Evolutionary conservation across 2,113 vertebrate species (phyloP).

Genomic region (Procavia capensis): DNA sequence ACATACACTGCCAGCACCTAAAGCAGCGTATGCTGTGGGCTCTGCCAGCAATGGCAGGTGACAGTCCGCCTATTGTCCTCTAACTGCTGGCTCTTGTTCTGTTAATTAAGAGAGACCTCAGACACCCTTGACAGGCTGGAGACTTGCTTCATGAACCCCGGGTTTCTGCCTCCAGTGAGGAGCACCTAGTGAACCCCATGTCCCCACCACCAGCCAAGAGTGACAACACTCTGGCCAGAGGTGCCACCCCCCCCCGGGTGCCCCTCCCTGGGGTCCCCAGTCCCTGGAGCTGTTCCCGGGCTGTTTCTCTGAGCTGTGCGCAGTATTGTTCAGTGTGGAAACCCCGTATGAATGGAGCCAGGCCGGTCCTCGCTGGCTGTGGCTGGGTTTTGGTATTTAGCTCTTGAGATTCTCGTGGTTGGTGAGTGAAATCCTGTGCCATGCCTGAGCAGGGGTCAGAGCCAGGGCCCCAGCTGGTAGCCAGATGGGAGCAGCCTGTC

Average conservation of each 20-base stretch:
- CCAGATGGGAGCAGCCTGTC: neutral
- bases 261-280: neutral
- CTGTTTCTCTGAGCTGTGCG: neutral
- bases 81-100: neutral
- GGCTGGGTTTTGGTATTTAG: neutral
- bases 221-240: rapidly evolving
- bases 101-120: neutral
- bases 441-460: neutral
- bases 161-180: neutral
- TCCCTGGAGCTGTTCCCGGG: neutral
- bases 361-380: neutral
- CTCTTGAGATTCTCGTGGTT: neutral
- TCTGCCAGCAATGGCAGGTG: too few relatives aligned
- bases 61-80: neutral
- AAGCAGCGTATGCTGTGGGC: too few relatives aligned
- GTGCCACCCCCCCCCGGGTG: neutral
- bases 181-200: neutral
- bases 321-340: neutral
- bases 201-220: neutral
- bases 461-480: neutral
- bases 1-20: too few relatives aligned
- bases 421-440: neutral
- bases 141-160: neutral
- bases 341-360: neutral
- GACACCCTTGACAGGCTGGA: neutral